Percentiles rank a stretch among this genome's conserved stretches.
Conservation (phyloP, 1,140 invertebrate genomes). For the Drosophila eugracilis region DNA sequence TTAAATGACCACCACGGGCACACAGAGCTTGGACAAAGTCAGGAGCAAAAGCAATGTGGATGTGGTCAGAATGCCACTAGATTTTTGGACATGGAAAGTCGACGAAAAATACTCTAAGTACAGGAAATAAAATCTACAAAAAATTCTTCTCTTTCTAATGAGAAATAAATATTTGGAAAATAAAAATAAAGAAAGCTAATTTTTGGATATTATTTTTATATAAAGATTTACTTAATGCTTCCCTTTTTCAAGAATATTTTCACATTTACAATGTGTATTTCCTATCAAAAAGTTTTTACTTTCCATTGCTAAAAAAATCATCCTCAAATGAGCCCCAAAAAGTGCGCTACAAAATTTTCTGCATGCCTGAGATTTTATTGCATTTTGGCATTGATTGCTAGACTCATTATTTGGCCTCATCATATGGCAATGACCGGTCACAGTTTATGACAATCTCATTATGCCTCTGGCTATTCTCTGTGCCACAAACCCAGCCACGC, state of each 20-base stretch:
- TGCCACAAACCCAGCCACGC: constrained; percentile 3
- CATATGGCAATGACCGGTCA: constrained; percentile 16
- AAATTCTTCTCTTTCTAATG: no score
- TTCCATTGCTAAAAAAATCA: neutral
- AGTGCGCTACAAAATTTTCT: no score
- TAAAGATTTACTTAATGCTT: no score
- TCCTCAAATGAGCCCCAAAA: neutral
- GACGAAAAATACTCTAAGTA: no score
- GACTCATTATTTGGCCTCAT: constrained; percentile 16
- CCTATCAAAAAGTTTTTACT: no score
- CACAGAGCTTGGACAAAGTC: constrained; percentile 11
- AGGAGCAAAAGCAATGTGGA: constrained; percentile 8
- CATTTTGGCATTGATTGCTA: constrained; percentile 11
- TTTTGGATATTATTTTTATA: no score
- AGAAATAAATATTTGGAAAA: no score
- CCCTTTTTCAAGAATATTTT: no score
- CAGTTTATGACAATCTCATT: constrained; percentile 50
- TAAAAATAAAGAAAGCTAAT: no score
- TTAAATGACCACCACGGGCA: constrained; percentile 30
- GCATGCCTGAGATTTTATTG: constrained; percentile 10
- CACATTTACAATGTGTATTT: no score
- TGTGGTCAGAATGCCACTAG: neutral
- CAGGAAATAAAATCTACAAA: neutral
- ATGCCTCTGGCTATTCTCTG: constrained; percentile 20
- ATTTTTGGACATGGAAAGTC: neutral